Evolutionary conservation across 2,113 vertebrate genomes (phyloP).

Genomic region (Bambusicola thoracicus): DNA sequence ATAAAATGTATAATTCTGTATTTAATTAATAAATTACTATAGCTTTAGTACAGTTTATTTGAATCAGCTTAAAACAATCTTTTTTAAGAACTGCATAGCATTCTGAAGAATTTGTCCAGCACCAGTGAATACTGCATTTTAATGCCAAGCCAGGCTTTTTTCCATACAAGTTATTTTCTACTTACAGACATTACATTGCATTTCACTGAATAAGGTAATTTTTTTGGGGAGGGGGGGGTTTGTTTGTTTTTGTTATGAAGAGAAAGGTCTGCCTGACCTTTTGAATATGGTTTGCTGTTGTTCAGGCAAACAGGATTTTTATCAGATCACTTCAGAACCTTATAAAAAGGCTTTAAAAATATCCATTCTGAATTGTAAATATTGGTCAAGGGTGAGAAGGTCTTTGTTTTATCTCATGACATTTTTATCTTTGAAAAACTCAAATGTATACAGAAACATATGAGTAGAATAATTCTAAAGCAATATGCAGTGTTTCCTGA

Average conservation of each 20-base stretch:
- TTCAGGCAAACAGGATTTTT: background rate
- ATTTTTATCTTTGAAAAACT: background rate
- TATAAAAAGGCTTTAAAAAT: background rate
- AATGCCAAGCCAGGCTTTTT: background rate
- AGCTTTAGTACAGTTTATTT: background rate
- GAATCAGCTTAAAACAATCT: background rate
- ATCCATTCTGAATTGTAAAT: background rate
- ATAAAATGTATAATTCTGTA: background rate
- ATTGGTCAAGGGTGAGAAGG: background rate
- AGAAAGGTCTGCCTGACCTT: background rate
- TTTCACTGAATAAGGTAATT: background rate
- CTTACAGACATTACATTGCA: background rate
- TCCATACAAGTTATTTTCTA: background rate
- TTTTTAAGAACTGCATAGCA: background rate
- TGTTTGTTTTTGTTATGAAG: background rate
- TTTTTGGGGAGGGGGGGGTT: too few species aligned
- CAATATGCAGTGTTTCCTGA: background rate
- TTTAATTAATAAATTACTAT: background rate
- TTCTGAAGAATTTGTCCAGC: background rate
- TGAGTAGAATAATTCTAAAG: background rate
- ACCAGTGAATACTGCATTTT: background rate
- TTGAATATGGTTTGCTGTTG: background rate
- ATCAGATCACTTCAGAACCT: background rate
- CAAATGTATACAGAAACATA: background rate
- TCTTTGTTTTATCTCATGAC: background rate